phyloP scores from a whole-genome alignment of 2,797 vertebrate species.

The Enteromius viviparus region DNA sequence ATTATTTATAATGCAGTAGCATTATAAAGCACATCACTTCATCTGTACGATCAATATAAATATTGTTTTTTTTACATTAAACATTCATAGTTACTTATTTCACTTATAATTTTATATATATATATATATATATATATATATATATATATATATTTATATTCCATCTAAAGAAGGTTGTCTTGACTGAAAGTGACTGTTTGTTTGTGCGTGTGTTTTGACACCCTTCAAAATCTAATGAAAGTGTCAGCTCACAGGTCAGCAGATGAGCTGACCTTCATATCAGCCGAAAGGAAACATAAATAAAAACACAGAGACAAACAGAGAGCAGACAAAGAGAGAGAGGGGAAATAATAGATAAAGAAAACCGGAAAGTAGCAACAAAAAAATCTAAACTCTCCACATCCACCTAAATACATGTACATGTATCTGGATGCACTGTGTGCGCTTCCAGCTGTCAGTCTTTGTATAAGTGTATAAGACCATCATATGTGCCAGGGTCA shows the following conservation, averaged over 20 bases:
- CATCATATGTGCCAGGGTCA: slow-evolving; percentile 10
- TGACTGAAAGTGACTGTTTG: neutral
- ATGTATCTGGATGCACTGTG: neutral
- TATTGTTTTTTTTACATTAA: slow-evolving; percentile 9
- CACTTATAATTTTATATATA: too few species aligned
- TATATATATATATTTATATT: neutral
- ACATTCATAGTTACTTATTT: neutral
- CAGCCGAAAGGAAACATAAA: slow-evolving; percentile 1
- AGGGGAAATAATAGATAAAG: neutral
- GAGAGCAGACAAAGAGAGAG: neutral
- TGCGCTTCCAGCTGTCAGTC: slow-evolving; percentile 23
- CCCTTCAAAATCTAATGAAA: slow-evolving; percentile 16
- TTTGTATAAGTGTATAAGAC: neutral
- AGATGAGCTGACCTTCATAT: slow-evolving; percentile 6
- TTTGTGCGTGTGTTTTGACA: slow-evolving; percentile 34
- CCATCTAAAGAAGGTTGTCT: neutral
- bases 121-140: neutral
- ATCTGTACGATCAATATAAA: slow-evolving; percentile 39
- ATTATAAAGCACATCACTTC: slow-evolving; percentile 9
- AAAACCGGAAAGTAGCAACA: neutral
- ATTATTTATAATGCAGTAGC: slow-evolving; percentile 41
- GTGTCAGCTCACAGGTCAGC: slow-evolving; percentile 28
- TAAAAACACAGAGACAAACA: neutral
- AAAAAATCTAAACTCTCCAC: neutral
- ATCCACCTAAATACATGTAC: neutral